Evolutionary conservation across 2,888 invertebrate genomes (phyloP).

Genomic region (Protonemura montana): DNA sequence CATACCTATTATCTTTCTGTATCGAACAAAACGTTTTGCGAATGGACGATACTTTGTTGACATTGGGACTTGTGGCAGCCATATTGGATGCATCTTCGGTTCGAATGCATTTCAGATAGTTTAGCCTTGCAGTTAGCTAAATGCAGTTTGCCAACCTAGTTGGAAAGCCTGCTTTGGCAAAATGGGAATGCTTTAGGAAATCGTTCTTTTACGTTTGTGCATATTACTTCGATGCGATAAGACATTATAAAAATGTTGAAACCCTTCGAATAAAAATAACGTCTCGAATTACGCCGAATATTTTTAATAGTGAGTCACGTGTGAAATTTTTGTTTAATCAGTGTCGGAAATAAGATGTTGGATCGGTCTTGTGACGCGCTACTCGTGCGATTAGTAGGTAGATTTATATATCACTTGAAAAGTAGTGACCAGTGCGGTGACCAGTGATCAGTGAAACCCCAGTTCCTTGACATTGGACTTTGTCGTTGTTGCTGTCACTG

Average conservation of each 20-base stretch:
- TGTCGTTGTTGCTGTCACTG: neutral
- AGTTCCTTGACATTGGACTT: neutral
- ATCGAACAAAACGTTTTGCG: constrained; percentile 20
- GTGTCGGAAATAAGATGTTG: neutral
- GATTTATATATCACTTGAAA: too few species aligned
- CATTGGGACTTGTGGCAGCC: constrained; percentile 46
- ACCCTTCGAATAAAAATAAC: neutral
- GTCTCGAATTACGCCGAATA: neutral
- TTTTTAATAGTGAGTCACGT: neutral
- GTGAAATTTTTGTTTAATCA: neutral
- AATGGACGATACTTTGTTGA: constrained; percentile 44
- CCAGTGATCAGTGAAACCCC: neutral
- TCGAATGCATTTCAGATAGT: constrained; percentile 35
- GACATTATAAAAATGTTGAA: neutral
- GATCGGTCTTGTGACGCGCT: neutral
- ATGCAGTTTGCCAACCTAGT: constrained; percentile 42
- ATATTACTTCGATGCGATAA: neutral
- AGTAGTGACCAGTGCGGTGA: too few species aligned
- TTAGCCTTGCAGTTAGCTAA: constrained; percentile 38
- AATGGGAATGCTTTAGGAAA: constrained; percentile 7
- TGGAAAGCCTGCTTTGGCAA: constrained; percentile 26
- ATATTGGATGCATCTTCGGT: constrained; percentile 46
- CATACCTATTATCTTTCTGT: too few species aligned
- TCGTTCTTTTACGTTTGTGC: neutral
- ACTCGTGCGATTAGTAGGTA: too few species aligned